phyloP scores from a whole-genome alignment of 2,888 invertebrate species.

The Ganaspis brasiliensis region DNA sequence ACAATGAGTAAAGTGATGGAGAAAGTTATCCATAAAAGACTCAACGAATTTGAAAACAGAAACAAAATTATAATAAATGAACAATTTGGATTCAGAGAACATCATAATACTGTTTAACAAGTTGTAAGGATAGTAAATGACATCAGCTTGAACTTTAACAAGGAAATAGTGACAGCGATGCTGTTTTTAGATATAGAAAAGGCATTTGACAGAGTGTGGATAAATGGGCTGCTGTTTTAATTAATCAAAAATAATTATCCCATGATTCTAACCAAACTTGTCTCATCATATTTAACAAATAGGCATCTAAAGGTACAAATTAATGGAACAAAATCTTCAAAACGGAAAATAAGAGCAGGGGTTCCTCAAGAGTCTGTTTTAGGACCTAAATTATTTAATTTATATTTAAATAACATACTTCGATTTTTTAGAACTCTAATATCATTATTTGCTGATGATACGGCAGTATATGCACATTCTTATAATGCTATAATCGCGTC shows the following conservation, averaged over 20 bases:
- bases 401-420: conserved; percentile 54
- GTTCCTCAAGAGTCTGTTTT: conserved; percentile 54
- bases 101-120: conserved; percentile 68
- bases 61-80: conserved; percentile 53
- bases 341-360: conserved; percentile 53
- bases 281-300: conserved; percentile 62
- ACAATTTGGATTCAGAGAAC: conserved; percentile 70
- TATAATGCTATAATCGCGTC: conserved; percentile 50
- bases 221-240: conserved; percentile 68
- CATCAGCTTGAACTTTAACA: conserved; percentile 64
- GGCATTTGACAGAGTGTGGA: conserved; percentile 74
- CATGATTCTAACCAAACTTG: conserved; percentile 60
- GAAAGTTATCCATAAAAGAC: too few species aligned
- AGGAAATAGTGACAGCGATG: conserved; percentile 64
- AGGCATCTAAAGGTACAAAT: conserved; percentile 61
- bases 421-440: conserved; percentile 46
- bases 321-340: conserved; percentile 48
- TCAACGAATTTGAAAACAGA: conserved; percentile 50
- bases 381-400: background rate
- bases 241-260: conserved; percentile 63
- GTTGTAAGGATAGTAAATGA: conserved; percentile 66
- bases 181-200: conserved; percentile 71
- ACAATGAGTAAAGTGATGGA: too few species aligned
- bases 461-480: conserved; percentile 50
- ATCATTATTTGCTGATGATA: conserved; percentile 62